phyloP scores from a whole-genome alignment of 2,888 invertebrate species.

The Drosophila tanythrix region DNA sequence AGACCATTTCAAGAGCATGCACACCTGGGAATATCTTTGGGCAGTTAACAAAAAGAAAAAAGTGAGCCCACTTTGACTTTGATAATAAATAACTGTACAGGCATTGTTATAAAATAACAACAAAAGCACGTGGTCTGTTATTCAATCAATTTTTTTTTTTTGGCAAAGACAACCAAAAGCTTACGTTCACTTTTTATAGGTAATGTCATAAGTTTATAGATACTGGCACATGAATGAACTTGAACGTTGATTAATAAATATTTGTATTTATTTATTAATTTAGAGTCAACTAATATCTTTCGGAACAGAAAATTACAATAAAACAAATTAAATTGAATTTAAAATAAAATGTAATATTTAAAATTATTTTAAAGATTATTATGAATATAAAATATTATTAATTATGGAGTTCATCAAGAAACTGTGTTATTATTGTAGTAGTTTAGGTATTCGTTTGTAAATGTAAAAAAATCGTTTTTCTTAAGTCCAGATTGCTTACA shows the following conservation, averaged over 20 bases:
- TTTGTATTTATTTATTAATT: neutral
- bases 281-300: neutral
- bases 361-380: neutral
- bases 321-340: neutral
- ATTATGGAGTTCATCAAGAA: neutral
- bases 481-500: neutral
- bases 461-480: neutral
- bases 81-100: slow-evolving; percentile 16
- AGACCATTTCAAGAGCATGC: slow-evolving; percentile 23
- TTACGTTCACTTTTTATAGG: neutral
- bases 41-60: slow-evolving; percentile 2
- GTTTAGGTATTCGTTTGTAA: neutral
- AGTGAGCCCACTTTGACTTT: slow-evolving; percentile 35
- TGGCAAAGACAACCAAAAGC: neutral
- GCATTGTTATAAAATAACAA: slow-evolving; percentile 2
- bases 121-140: slow-evolving; percentile 3
- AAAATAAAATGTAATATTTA: neutral
- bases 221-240: neutral
- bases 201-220: neutral
- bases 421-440: neutral
- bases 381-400: neutral
- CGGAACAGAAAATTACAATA: neutral
- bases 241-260: neutral
- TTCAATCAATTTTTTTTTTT: neutral
- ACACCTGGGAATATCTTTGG: slow-evolving; percentile 19